Percentiles rank a stretch among this genome's conserved stretches.
Conservation (phyloP, 2,888 invertebrate genomes). For the Epistrophe grossulariae region DNA sequence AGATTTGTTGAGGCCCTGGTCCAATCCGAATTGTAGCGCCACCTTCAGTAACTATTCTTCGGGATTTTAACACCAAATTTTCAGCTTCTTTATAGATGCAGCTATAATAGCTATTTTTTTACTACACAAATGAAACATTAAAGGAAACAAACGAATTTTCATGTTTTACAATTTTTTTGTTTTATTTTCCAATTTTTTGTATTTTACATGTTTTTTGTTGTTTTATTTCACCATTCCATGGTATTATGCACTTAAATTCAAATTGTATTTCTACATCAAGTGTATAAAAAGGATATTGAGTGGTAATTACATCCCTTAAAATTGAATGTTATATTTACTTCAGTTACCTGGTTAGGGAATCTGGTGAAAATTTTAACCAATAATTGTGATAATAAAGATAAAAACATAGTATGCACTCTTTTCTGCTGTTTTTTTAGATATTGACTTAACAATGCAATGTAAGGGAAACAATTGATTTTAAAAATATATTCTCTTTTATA, state of each 20-base stretch:
- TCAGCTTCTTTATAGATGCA: too few relatives aligned
- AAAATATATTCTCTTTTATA: neutral
- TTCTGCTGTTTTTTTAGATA: constrained; percentile 10
- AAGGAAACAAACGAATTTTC: constrained; percentile 14
- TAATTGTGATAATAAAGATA: constrained; percentile 51
- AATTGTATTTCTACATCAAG: constrained; percentile 71
- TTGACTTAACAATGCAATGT: constrained; percentile 15
- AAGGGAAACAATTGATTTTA: constrained; percentile 8
- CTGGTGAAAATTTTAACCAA: constrained; percentile 60
- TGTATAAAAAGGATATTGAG: constrained; percentile 69
- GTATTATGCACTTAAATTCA: constrained; percentile 72
- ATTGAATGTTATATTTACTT: constrained; percentile 44
- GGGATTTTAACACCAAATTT: too few relatives aligned
- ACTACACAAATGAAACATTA: neutral
- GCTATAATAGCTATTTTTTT: neutral
- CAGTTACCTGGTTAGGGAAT: constrained; percentile 58
- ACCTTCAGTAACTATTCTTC: too few relatives aligned
- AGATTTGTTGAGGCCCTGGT: too few relatives aligned
- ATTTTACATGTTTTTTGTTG: constrained; percentile 69
- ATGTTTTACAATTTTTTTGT: constrained; percentile 75
- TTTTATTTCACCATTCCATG: constrained; percentile 71
- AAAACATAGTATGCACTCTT: constrained; percentile 64
- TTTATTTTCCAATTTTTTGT: constrained; percentile 74
- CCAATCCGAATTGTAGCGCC: too few relatives aligned
- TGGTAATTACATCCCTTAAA: constrained; percentile 52